phyloP scores from a whole-genome alignment of 64 coral and sea anemone species.

The Platygyra sinensis region DNA sequence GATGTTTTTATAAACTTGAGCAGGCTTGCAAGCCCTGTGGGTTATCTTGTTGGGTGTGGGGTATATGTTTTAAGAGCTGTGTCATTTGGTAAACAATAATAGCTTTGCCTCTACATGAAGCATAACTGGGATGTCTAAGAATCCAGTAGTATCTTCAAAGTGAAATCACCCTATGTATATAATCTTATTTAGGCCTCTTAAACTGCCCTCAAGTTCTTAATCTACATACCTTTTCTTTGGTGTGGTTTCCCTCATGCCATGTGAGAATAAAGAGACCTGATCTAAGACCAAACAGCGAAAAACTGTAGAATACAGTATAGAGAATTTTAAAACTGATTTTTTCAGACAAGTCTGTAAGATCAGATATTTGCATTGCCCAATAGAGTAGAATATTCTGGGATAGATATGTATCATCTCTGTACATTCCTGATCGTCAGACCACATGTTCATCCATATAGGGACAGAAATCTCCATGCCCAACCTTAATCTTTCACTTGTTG shows the following conservation, averaged over 20 bases:
- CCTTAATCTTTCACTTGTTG: too few relatives aligned
- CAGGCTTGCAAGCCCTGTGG: neutral
- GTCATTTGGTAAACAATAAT: conserved; percentile 10
- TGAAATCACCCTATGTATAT: neutral
- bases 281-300: too few relatives aligned
- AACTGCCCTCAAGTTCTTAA: neutral
- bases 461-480: too few relatives aligned
- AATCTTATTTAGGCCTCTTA: neutral
- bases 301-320: too few relatives aligned
- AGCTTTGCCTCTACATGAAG: neutral
- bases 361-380: too few relatives aligned
- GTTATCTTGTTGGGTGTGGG: neutral
- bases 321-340: too few relatives aligned
- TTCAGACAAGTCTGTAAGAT: too few relatives aligned
- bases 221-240: neutral
- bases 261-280: neutral
- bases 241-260: neutral
- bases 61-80: neutral
- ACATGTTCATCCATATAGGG: too few relatives aligned
- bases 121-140: neutral
- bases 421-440: too few relatives aligned
- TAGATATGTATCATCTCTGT: too few relatives aligned
- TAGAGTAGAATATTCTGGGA: too few relatives aligned
- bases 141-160: neutral
- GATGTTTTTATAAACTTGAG: conserved; percentile 2